phyloP scores from a whole-genome alignment of 1,140 invertebrate genomes.

The Ditylenchus dipsaci region DNA sequence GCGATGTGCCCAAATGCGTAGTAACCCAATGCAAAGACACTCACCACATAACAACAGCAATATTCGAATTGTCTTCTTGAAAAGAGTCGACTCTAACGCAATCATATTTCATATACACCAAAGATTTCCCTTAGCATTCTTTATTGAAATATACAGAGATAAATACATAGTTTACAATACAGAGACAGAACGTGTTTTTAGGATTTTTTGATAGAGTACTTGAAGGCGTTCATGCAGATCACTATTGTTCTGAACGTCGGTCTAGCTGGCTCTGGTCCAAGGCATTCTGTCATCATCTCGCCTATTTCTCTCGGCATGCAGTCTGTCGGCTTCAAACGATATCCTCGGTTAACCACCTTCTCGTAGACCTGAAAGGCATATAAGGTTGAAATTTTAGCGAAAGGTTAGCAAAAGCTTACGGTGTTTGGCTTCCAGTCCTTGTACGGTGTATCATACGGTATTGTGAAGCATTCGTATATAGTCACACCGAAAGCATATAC shows the following conservation, averaged over 20 bases:
- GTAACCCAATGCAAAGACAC: too few species aligned
- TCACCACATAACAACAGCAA: too few species aligned
- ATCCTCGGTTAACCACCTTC: background rate
- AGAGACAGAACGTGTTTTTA: too few species aligned
- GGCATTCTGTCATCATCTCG: background rate
- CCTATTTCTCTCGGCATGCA: background rate
- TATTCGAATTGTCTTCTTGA: too few species aligned
- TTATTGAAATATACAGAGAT: too few species aligned
- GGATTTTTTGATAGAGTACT: too few species aligned
- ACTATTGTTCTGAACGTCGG: background rate
- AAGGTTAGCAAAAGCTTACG: background rate
- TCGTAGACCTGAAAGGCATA: background rate
- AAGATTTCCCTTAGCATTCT: too few species aligned
- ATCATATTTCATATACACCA: too few species aligned
- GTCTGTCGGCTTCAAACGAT: background rate
- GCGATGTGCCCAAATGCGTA: too few species aligned
- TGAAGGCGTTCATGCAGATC: background rate
- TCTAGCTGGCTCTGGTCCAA: background rate
- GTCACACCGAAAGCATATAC: slow-evolving; percentile 35
- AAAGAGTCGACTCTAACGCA: too few species aligned
- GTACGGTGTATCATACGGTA: slow-evolving; percentile 34
- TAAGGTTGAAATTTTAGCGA: background rate
- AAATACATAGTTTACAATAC: too few species aligned
- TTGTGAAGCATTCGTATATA: slow-evolving; percentile 24
- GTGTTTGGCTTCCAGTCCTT: slow-evolving; percentile 27